Evolutionary conservation across 1,140 invertebrate species (phyloP).

Genomic region (Lepidurus apus): DNA sequence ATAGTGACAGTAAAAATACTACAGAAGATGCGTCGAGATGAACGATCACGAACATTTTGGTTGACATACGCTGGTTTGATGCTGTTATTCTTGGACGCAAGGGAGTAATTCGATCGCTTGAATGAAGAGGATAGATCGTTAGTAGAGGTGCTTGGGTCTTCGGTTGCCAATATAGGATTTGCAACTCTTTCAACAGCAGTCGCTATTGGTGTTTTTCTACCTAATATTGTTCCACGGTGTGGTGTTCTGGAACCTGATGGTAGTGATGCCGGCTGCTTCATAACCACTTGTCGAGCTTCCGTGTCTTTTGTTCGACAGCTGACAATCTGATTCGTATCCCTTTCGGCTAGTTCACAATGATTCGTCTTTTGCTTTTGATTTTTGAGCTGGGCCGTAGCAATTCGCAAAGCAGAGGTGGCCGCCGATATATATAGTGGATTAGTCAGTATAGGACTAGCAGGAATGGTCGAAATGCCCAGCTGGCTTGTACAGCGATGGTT

Average conservation of each 20-base stretch:
- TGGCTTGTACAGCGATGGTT: not conserved
- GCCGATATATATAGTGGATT: not conserved
- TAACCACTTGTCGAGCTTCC: not conserved
- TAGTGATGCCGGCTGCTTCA: not conserved
- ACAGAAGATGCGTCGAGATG: constrained; percentile 36
- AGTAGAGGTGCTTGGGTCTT: not conserved
- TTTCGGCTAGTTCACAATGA: no score
- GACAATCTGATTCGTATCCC: no score
- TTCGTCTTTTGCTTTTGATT: no score
- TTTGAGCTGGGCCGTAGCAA: no score
- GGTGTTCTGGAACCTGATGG: not conserved
- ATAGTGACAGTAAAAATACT: constrained; percentile 43
- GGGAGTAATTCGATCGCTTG: not conserved
- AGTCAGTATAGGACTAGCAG: not conserved
- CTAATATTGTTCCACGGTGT: not conserved
- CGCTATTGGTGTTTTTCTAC: not conserved
- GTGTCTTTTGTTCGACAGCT: not conserved
- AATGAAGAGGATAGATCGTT: not conserved
- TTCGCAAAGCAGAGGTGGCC: no score
- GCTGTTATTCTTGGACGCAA: not conserved
- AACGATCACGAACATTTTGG: not conserved
- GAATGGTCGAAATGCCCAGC: constrained; percentile 10
- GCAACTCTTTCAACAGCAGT: not conserved
- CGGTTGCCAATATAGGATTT: not conserved
- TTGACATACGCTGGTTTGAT: not conserved